Percentiles rank a stretch among this genome's conserved stretches.
phyloP scores from a whole-genome alignment of 2,113 vertebrate genomes.

The Anarhynchus alexandrinus region DNA sequence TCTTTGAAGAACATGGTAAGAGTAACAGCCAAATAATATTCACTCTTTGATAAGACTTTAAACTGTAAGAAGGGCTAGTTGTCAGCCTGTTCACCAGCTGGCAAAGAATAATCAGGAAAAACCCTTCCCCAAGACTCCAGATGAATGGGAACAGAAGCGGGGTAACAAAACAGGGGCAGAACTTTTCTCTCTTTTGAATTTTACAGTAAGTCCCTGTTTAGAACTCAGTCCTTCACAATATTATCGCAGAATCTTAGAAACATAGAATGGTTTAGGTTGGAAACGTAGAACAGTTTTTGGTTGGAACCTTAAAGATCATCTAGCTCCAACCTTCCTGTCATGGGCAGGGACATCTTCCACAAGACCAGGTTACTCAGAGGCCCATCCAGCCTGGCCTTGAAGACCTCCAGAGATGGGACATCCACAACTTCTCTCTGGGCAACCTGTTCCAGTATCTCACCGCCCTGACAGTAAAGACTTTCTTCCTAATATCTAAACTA shows the following conservation, averaged over 20 bases:
- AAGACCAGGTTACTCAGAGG: background rate
- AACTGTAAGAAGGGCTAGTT: background rate
- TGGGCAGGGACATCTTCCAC: background rate
- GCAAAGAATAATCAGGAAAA: background rate
- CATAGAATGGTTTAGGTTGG: background rate
- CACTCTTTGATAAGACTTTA: background rate
- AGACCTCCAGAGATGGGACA: background rate
- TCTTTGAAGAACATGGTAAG: background rate
- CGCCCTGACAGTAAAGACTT: too few relatives aligned
- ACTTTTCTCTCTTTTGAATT: background rate
- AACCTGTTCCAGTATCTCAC: too few relatives aligned
- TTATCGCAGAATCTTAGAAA: background rate
- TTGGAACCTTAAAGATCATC: background rate
- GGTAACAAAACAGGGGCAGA: background rate
- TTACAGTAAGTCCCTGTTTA: background rate
- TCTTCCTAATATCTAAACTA: too few relatives aligned
- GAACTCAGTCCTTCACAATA: background rate
- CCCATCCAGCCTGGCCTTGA: background rate
- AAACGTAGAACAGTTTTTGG: background rate
- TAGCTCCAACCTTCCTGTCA: background rate
- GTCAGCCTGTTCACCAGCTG: background rate
- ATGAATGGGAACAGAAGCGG: background rate
- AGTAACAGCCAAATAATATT: background rate
- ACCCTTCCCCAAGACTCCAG: background rate
- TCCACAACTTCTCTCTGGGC: background rate